Evolutionary conservation across 2,113 vertebrate genomes (phyloP).

Genomic region (Jacana jacana): DNA sequence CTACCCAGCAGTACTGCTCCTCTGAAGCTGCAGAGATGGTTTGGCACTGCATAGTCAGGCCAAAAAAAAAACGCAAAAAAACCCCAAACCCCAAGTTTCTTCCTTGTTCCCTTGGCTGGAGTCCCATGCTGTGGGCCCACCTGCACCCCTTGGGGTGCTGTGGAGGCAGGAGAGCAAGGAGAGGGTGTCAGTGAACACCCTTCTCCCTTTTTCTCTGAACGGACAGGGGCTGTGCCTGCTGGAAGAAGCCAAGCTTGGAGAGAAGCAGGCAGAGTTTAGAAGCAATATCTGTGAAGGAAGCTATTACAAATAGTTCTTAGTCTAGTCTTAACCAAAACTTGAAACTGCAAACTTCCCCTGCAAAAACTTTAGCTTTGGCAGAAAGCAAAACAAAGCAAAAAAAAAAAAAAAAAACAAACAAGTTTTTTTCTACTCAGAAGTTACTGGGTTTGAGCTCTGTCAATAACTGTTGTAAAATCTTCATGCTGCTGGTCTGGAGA

Average conservation of each 20-base stretch:
- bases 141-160: accelerated
- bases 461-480: not conserved
- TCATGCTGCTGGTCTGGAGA: not conserved
- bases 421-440: not conserved
- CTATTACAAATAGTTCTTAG: not conserved
- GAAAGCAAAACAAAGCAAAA: not conserved
- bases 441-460: not conserved
- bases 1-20: not conserved
- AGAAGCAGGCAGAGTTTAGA: not conserved
- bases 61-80: not conserved
- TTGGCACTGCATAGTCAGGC: not conserved
- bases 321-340: not conserved
- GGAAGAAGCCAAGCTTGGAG: not conserved
- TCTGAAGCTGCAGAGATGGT: not conserved
- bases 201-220: accelerated
- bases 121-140: not conserved
- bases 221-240: not conserved
- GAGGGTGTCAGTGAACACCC: not conserved
- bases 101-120: too few species aligned
- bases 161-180: not conserved
- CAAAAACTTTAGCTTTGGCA: not conserved
- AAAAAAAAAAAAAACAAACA: not conserved
- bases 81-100: too few species aligned
- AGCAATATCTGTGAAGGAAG: not conserved
- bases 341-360: not conserved